Evolutionary conservation across 2,888 invertebrate genomes (phyloP), one percentile per base, ranked within the genome.

Genomic region (Buathra laborator): DNA sequence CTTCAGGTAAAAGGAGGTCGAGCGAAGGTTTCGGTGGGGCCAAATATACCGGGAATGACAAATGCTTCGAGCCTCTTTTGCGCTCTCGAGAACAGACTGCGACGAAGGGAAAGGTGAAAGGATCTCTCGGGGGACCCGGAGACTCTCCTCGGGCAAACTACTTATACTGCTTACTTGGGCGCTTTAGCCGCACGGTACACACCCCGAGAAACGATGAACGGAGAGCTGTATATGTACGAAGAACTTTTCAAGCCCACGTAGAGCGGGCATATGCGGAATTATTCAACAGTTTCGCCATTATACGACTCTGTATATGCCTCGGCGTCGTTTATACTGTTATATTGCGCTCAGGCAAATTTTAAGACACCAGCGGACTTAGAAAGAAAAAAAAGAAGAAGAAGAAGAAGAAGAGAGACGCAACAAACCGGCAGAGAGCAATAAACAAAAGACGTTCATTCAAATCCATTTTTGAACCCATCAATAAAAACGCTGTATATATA

Each of bases 101-200:
- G 90, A 90, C 88, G 89, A 90, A 90, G 91, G 91, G 90, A 91
- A 92, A 92, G 91, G 91, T 91, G 91, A 92, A 92, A 92, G 91
- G 90, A 90, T 88, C 72, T 59, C 29, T 53, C 53, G 77, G 71
- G 84, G 87, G 82, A 78, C 44, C 53, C 14, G 44, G 37, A 59
- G 59, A 75, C 66, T 68, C 78, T 80, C 77, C 67, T 59, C 62
- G 62, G 32, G 29, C 74, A 53, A 37, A 64, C 76, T 67, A 66
- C 75, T 82, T 51, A 75, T 79, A 79, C 78, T 66, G 74, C 71
- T 51, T 66, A 24, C 77, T 62, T 62, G 62, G 48, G n/a, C n/a
- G 59, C 70, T 70, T 71, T 44, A 32, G 37, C 56, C 53, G 24
- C 66, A 12, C 32, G n/a, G 51, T 37, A 76, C 19, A 68, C 29